Evolutionary conservation across 2,888 invertebrate species (phyloP), one percentile per base, ranked within the genome.

Genomic region (Camponotus fellah): DNA sequence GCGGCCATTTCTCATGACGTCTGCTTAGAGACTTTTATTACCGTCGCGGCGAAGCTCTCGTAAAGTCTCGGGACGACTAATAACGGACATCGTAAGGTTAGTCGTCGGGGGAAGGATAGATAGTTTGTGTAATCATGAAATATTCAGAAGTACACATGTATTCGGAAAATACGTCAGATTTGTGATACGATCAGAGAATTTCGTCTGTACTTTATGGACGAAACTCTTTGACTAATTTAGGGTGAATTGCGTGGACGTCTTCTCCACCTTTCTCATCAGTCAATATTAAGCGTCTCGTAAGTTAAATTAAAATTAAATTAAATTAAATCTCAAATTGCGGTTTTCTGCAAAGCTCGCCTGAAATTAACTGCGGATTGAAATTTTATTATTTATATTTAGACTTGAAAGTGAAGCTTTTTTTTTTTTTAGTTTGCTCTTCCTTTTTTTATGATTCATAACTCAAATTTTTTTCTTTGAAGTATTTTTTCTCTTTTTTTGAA

Each of bases 1-100:
- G 68, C 17, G n/a, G 43, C 76, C 83, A 76, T 84, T 89, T 76
- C 85, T 68, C 75, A 66, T 26, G 32, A 12, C 46, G 58, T 64
- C 43, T 12, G 66, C 32, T 64, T 60, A 60, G 34, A n/a, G 62
- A 43, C 60, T 64, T 81, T 82, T 82, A 82, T 79, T 76, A 66
- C 58, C 56, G 17, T 56, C n/a, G 9, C 46, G 6, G 12, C 17
- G n/a, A 34, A n/a, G 3, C 46, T 56, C 26, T 37, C 21, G 43
- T 58, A 34, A 71, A 71, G 34, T 62, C 46, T 60, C 17, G 21
- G 2, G 43, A 49, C 26, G 34, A 77, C 26, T 43, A 58, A 43
- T 43, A 32, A 60, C 9, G 21, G 56, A 69, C 58, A 40, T 43
- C 62, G 12, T 8, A 17, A 77, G 4, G 68, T 53, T 37, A 49